Base-by-base conservation (phyloP, 2,797 vertebrate species). In the Xyrichtys novacula region DNA sequence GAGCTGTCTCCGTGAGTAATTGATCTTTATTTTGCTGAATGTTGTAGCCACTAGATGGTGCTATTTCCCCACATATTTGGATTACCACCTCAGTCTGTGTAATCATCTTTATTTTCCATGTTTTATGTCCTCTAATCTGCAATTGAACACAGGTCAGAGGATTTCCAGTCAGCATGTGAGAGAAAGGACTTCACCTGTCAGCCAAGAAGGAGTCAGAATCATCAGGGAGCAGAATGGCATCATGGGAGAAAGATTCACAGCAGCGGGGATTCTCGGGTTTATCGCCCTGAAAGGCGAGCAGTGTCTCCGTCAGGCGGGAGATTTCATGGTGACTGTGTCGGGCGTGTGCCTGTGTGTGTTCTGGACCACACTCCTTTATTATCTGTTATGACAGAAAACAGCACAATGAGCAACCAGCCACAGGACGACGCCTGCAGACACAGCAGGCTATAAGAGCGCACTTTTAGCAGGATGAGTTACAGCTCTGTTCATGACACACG, bases 311-410 rank as follows among this genome's bases (percentile, higher is more conserved):
- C 77, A 80, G 64, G 53, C 64, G 7, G 49, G 74, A 5, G 92
- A 94, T 55, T 49, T 80, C 74, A 66, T 82, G 0, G 31, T 93
- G 77, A 93, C 88, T 10, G 78, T 89, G 23, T 82, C 86, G 0
- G 93, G 93, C 15, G 78, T 91, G 57, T 91, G 89, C 26, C 56
- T 91, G 49, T 92, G 89, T 38, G 75, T 60, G 10, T 79, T 91
- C 64, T 81, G 80, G 48, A 84, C 65, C 12, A 38, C 87, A 40
- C 69, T 94, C 17, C 53, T 94, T 47, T 85, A 78, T 74, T 91
- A 93, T 64, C 67, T 94, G 65, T 56, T 91, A 42, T 91, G 76
- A 92, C 76, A 49, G 36, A 57, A 66, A 78, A 63, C 71, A 56
- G 47, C 53, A 31, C 42, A 61, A 68, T 80, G 70, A 88, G 42